Conservation (phyloP, 2,113 vertebrate species). For the Plecturocebus donacophilus region DNA sequence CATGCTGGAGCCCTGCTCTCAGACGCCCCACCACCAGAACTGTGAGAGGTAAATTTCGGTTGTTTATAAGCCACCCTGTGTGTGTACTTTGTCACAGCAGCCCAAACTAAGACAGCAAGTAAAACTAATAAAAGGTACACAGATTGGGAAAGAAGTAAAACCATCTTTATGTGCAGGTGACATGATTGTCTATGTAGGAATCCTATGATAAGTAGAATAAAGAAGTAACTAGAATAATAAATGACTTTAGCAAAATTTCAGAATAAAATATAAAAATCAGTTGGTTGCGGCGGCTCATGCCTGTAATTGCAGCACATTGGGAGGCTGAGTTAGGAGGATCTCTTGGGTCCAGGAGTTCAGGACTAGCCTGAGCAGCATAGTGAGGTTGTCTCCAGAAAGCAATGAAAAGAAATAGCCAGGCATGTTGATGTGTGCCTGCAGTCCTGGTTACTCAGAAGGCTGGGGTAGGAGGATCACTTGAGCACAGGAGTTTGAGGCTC, state of each 20-base stretch:
- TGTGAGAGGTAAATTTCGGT: not conserved
- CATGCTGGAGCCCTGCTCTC: not conserved
- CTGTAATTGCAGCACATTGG: too few species aligned
- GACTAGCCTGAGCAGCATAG: too few species aligned
- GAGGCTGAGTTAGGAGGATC: too few species aligned
- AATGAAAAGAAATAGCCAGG: too few species aligned
- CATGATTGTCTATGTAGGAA: not conserved
- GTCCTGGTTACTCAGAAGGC: too few species aligned
- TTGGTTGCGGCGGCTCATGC: not conserved
- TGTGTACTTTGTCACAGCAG: not conserved
- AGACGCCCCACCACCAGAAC: not conserved
- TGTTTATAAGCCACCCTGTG: not conserved
- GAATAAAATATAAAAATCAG: not conserved
- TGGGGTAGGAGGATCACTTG: too few species aligned
- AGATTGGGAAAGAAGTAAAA: not conserved
- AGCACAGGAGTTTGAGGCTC: too few species aligned
- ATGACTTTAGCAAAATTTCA: not conserved
- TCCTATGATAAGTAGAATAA: not conserved
- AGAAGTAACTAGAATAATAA: not conserved
- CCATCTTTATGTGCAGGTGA: not conserved
- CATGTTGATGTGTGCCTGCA: too few species aligned
- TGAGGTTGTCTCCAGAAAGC: too few species aligned
- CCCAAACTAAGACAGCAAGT: not conserved
- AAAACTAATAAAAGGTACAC: not conserved
- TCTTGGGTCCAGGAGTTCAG: too few species aligned